phyloP scores from a whole-genome alignment of 2,797 vertebrate species.

The Catharus ustulatus region DNA sequence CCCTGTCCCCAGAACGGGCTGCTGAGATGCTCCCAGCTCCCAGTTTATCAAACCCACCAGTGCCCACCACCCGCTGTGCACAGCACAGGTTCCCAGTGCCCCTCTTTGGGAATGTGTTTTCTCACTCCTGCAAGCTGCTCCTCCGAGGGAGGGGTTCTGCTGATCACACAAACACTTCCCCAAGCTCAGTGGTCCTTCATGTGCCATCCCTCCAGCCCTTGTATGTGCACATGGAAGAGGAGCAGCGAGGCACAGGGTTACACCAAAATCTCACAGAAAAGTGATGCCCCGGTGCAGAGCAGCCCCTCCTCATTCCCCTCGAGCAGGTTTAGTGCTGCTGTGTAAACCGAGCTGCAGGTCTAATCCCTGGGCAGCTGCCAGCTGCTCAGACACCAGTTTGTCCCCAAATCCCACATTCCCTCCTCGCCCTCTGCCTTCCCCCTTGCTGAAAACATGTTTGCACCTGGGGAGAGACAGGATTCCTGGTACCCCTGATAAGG shows the following conservation, averaged over 20 bases:
- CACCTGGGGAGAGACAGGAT: no score
- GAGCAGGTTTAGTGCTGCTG: neutral
- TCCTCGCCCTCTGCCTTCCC: neutral
- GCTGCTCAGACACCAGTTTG: neutral
- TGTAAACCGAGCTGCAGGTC: neutral
- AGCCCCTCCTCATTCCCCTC: fast-evolving
- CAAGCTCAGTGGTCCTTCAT: neutral
- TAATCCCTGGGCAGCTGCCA: neutral
- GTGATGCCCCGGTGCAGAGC: neutral
- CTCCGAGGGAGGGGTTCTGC: neutral
- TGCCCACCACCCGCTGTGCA: fast-evolving
- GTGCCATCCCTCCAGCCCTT: neutral
- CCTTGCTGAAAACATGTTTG: neutral
- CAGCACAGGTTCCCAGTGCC: neutral
- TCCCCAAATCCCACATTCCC: fast-evolving
- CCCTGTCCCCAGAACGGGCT: neutral
- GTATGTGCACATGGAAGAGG: fast-evolving
- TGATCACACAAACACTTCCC: neutral
- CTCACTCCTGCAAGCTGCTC: neutral
- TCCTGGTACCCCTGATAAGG: neutral
- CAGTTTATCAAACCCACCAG: neutral
- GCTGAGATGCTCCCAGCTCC: neutral
- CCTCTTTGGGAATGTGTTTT: neutral
- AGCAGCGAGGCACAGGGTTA: neutral
- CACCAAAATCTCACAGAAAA: neutral